phyloP scores from a whole-genome alignment of 2,797 vertebrate species.

The Fringilla coelebs region DNA sequence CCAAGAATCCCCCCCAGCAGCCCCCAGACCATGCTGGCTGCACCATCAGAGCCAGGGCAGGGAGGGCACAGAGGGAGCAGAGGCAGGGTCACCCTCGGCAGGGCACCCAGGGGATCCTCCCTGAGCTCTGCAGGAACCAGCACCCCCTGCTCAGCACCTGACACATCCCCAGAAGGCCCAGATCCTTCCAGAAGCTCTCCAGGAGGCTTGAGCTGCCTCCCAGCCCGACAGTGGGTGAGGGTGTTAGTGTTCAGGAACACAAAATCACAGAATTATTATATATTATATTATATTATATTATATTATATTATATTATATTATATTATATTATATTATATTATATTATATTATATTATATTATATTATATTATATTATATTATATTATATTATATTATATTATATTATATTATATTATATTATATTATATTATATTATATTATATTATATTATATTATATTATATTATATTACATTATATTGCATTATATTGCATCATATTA shows the following conservation, averaged over 20 bases:
- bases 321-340: too few species aligned
- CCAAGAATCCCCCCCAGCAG: neutral
- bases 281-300: too few species aligned
- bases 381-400: too few species aligned
- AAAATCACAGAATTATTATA: too few species aligned
- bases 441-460: too few species aligned
- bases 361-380: too few species aligned
- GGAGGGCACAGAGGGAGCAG: rapidly evolving
- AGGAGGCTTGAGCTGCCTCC: neutral
- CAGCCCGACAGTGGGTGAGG: neutral
- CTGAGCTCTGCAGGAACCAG: neutral
- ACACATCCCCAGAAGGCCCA: rapidly evolving
- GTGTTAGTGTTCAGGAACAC: neutral
- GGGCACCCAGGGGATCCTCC: rapidly evolving
- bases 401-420: too few species aligned
- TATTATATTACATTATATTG: too few species aligned
- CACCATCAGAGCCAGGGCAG: rapidly evolving
- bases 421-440: too few species aligned
- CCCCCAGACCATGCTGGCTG: rapidly evolving
- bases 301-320: too few species aligned
- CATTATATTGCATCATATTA: too few species aligned
- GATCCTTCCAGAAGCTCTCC: rapidly evolving
- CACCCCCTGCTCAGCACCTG: neutral
- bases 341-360: too few species aligned
- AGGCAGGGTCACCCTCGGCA: rapidly evolving